Evolutionary conservation across 2,113 vertebrate genomes (phyloP), one percentile per base, ranked within the genome.

Genomic region (Anarrhichthys ocellatus): DNA sequence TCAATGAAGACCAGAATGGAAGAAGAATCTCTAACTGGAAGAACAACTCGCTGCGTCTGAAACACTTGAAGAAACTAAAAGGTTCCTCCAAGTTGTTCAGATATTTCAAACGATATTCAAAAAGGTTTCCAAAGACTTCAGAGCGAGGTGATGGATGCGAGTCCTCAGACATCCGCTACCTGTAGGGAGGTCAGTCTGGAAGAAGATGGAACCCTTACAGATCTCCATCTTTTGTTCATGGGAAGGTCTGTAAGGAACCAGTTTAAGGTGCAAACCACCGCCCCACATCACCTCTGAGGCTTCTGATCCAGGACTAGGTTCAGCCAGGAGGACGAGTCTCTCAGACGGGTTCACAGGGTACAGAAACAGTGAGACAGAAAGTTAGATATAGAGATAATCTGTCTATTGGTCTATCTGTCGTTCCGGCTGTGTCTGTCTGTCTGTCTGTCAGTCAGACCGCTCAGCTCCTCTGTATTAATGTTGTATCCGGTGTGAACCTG

Each of bases 21-120:
- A 85, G 85, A 88, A 85, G 87, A 88, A 70, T 77, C 79, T 82
- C 76, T 80, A 58, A 42, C 36, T 84, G 88, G 90, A 94, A 94
- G 92, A 92, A 91, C 84, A 66, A 32, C 67, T 76, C 34, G 15
- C 63, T 72, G 44, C 9, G 20, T 73, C 74, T 70, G 58, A 85
- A 83, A 78, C 18, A 61, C 15, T 24, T 69, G 68, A 54, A 44
- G 34, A 77, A 85, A 76, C 5, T 6, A 61, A 20, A 1, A 44
- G 4, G 14, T 79, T 63, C 72, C 34, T 82, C 24, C 11, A 50
- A 36, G 40, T 42, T 32, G 48, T 50, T 73, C 66, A 65, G 58
- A 70, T 42, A 44, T 54, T 77, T 78, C 14, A 73, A 54, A 83
- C 22, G 0, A 63, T 38, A 29, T 56, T 81, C 24, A 76, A 73